phyloP scores from a whole-genome alignment of 1,140 invertebrate genomes.

The Zaprionus taronus region DNA sequence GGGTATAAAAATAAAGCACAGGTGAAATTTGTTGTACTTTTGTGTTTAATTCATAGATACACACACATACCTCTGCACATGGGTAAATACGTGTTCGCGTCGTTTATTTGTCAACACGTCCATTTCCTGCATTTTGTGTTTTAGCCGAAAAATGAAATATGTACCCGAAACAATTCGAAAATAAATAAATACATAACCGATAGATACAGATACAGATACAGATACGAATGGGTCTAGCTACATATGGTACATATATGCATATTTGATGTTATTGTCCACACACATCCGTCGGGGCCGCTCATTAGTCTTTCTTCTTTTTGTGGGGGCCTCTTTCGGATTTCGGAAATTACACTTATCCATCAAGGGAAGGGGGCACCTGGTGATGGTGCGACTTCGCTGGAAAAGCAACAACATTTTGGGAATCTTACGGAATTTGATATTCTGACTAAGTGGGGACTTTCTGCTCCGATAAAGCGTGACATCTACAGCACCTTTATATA shows the following conservation, averaged over 20 bases:
- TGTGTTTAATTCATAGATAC: constrained; percentile 75
- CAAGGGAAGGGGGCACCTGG: background rate
- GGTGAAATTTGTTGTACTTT: constrained; percentile 62
- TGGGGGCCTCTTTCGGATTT: constrained; percentile 59
- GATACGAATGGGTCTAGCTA: constrained; percentile 6
- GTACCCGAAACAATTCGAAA: constrained; percentile 75
- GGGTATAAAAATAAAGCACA: constrained; percentile 40
- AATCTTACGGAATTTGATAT: constrained; percentile 53
- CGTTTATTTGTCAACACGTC: constrained; percentile 81
- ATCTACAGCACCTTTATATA: background rate
- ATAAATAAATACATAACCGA: constrained; percentile 69
- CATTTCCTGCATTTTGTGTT: constrained; percentile 81
- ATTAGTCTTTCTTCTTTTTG: constrained; percentile 37
- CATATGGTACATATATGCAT: constrained; percentile 26
- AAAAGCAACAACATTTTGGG: constrained; percentile 30
- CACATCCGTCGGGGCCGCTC: constrained; percentile 59
- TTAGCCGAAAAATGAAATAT: constrained; percentile 72
- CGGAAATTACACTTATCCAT: constrained; percentile 65
- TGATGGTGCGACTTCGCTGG: constrained; percentile 54
- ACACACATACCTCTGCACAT: constrained; percentile 40
- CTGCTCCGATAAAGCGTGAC: constrained; percentile 9
- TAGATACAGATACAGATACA: constrained; percentile 41
- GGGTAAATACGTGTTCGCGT: constrained; percentile 65
- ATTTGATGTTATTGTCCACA: constrained; percentile 73
- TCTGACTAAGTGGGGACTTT: constrained; percentile 47